Evolutionary conservation across 2,888 invertebrate species (phyloP).

Genomic region (Xylophagus ater): DNA sequence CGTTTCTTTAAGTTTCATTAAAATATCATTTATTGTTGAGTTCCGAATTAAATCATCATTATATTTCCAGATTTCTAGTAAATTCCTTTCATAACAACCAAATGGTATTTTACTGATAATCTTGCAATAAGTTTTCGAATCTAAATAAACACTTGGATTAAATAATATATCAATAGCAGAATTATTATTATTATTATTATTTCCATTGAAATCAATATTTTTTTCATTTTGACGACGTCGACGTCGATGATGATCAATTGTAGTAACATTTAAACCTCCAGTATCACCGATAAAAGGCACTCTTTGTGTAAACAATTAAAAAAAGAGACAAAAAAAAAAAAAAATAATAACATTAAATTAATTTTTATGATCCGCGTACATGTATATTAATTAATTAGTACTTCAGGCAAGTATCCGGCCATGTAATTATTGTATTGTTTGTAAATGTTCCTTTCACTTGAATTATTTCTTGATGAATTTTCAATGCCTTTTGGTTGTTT

Average conservation of each 20-base stretch:
- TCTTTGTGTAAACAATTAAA: constrained; percentile 7
- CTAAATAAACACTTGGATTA: constrained; percentile 48
- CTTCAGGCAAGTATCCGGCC: constrained; percentile 21
- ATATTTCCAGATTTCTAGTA: constrained; percentile 61
- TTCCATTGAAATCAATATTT: background rate
- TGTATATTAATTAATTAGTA: constrained; percentile 14
- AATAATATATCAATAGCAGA: no score
- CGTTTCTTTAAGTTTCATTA: constrained; percentile 47
- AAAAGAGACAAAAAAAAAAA: no score
- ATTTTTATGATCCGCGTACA: no score
- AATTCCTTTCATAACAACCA: constrained; percentile 52
- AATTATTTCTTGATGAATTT: constrained; percentile 44
- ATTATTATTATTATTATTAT: no score
- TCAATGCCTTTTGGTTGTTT: constrained; percentile 39
- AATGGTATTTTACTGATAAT: constrained; percentile 49
- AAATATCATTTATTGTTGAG: constrained; percentile 50
- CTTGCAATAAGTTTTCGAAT: constrained; percentile 50
- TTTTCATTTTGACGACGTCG: background rate
- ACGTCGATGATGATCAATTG: background rate
- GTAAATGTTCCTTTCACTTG: constrained; percentile 33
- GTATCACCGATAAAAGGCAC: constrained; percentile 16
- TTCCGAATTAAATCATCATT: constrained; percentile 43
- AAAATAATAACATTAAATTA: no score
- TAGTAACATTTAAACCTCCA: constrained; percentile 16
- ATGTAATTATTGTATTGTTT: constrained; percentile 20